A percentile compares a stretch with the other conserved stretches of the same genome.
phyloP scores from a whole-genome alignment of 2,797 vertebrate genomes.

The Sebastes oblongus region DNA sequence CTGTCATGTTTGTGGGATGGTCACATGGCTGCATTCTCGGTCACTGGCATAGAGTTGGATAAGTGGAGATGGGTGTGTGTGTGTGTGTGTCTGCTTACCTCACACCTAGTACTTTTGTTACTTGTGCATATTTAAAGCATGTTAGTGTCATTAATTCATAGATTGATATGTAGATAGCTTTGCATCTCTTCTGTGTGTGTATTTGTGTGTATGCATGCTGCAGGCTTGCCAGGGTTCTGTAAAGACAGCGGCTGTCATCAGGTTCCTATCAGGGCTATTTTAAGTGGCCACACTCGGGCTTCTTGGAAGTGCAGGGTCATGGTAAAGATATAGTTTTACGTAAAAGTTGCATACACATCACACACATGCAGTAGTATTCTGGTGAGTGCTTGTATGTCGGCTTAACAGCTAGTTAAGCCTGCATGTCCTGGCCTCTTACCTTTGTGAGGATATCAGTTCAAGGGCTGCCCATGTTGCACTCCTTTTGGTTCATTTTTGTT shows the following conservation, averaged over 20 bases:
- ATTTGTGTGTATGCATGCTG: not conserved
- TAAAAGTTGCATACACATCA: slow-evolving; percentile 35
- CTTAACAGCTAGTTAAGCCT: slow-evolving; percentile 17
- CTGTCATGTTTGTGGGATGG: slow-evolving; percentile 47
- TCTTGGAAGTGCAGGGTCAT: slow-evolving; percentile 74
- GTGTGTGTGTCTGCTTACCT: not conserved
- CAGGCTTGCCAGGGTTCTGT: slow-evolving; percentile 40
- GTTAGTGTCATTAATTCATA: not conserved
- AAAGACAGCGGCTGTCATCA: slow-evolving; percentile 67
- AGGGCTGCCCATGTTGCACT: not conserved
- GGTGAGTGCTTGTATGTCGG: slow-evolving; percentile 8
- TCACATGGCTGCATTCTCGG: slow-evolving; percentile 54
- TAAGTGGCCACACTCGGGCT: slow-evolving; percentile 61
- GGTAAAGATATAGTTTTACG: slow-evolving; percentile 67
- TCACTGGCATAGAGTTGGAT: slow-evolving; percentile 4
- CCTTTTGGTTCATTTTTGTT: not conserved
- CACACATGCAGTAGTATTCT: not conserved
- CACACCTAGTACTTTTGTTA: not conserved
- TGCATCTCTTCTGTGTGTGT: not conserved
- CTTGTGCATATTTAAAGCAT: slow-evolving; percentile 16
- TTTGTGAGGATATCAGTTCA: not conserved
- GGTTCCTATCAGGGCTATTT: slow-evolving; percentile 77
- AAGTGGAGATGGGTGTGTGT: not conserved
- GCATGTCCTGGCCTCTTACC: not conserved
- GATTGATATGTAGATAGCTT: not conserved